Evolutionary conservation across 2,113 vertebrate genomes (phyloP).

Genomic region (Alligator mississippiensis): DNA sequence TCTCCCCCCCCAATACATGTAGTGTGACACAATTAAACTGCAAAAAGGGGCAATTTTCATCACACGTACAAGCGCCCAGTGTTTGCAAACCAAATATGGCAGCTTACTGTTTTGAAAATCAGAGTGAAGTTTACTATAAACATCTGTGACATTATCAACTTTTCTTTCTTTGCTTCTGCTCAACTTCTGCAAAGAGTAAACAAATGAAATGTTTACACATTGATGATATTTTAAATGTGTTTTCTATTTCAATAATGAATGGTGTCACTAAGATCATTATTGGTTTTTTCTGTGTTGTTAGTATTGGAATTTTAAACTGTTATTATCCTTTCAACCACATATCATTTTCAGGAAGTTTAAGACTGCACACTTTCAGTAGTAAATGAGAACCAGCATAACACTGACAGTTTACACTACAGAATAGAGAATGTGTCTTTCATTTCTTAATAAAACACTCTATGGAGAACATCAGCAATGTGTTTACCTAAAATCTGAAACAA

Average conservation of each 20-base stretch:
- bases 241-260: neutral
- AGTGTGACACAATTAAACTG: too few relatives aligned
- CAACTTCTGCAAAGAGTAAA: neutral
- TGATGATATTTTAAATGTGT: neutral
- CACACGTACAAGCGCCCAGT: neutral
- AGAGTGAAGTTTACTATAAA: neutral
- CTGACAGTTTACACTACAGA: neutral
- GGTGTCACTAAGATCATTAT: neutral
- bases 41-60: too few relatives aligned
- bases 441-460: neutral
- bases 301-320: neutral
- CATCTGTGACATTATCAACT: neutral
- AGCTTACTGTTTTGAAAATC: neutral
- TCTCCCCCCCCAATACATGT: too few relatives aligned
- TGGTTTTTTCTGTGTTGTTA: neutral
- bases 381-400: neutral
- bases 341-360: neutral
- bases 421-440: neutral
- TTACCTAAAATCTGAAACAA: neutral
- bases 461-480: neutral
- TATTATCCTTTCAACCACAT: neutral
- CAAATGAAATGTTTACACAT: neutral
- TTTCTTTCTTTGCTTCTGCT: neutral
- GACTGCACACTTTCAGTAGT: fast-evolving
- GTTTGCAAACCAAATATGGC: neutral